These are phyloP conservation scores for Charaxes varanes DNA, from an alignment of 1,140 invertebrate species.

Conservation along the genomic window DNA sequence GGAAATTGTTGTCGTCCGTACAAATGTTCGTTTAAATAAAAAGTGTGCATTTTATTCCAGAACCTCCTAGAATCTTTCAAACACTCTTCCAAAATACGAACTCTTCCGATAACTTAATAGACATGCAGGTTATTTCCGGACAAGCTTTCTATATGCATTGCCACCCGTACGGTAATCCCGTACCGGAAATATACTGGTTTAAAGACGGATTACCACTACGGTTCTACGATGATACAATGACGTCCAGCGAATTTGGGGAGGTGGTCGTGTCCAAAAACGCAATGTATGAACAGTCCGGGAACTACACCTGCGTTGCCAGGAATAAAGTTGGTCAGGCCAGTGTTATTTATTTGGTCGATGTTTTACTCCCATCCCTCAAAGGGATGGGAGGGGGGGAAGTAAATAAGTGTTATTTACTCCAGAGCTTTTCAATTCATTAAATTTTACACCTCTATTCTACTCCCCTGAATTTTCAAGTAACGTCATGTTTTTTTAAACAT, in stretches of 20 bases:
- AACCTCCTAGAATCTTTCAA: slow-evolving; percentile 55
- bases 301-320: slow-evolving; percentile 63
- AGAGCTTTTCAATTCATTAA: too few species aligned
- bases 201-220: slow-evolving; percentile 44
- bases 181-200: slow-evolving; percentile 65
- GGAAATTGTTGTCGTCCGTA: too few species aligned
- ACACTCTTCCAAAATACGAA: slow-evolving; percentile 35
- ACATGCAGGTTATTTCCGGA: slow-evolving; percentile 45
- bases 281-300: slow-evolving; percentile 41
- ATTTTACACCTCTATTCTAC: too few species aligned
- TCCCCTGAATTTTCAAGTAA: too few species aligned
- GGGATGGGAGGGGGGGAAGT: too few species aligned
- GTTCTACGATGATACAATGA: slow-evolving; percentile 53
- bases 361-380: slow-evolving; percentile 28
- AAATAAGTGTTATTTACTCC: too few species aligned
- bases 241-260: slow-evolving; percentile 50
- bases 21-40: too few species aligned
- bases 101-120: slow-evolving; percentile 22
- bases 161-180: slow-evolving; percentile 52
- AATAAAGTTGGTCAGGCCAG: slow-evolving; percentile 52
- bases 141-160: slow-evolving; percentile 60
- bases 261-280: slow-evolving; percentile 38
- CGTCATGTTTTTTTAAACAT: too few species aligned
- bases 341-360: slow-evolving; percentile 49
- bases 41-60: slow-evolving; percentile 35